Evolutionary conservation across 2,113 vertebrate species (phyloP), one percentile per base, ranked within the genome.

Genomic region (Hiodon alosoides): DNA sequence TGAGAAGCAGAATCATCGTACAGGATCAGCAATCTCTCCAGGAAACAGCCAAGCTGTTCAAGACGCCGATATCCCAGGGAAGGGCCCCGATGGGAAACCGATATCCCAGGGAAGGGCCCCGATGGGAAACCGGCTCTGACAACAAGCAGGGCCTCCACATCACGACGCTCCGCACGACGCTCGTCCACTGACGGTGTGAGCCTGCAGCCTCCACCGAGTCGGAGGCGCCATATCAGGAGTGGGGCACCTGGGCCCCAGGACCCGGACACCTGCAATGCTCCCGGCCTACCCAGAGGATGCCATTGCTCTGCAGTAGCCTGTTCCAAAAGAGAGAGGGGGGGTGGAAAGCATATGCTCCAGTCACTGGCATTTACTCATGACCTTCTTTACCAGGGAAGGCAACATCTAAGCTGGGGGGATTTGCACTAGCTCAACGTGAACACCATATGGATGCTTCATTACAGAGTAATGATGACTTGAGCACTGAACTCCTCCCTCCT

Each of bases 391-490:
- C 88, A 88, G 90, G 89, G 90, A 91, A 90, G 90, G 90, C 90
- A 90, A 85, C 80, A 90, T 87, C 79, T 95, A 94, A 94, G 89
- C 93, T 88, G 86, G 79, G 82, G 87, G 90, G 93, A 93, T 95
- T 96, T 94, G 87, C 92, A 90, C 86, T 80, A 92, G 91, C 89
- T 92, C 90, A 93, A 92, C 90, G 89, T 90, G 93, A 92, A 87
- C 89, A 92, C 94, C 94, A 94, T 94, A 95, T 96, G 94, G 94
- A 94, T 93, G 90, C 92, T 92, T 92, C 87, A 91, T 85, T 89
- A 87, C 80, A 91, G 87, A 89, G 90, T 90, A 92, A 91, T 92
- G 83, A 92, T 89, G 88, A 90, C 85, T 92, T 86, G 71, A 84
- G 84, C 66, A 67, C 75, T 54, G 64, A 66, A 66, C 64, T 4